Evolutionary conservation across 2,888 invertebrate species (phyloP).

Genomic region (Girardia tigrina): DNA sequence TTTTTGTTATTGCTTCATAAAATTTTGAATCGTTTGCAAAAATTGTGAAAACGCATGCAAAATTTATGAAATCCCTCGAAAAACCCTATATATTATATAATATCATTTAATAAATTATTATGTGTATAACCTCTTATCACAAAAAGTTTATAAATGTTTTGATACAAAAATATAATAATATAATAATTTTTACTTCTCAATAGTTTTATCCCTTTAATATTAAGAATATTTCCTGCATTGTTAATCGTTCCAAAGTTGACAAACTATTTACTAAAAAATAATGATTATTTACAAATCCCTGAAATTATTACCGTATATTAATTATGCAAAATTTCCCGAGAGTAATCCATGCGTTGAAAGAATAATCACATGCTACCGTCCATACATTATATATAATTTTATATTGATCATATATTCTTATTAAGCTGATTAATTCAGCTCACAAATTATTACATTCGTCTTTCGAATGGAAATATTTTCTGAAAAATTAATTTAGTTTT

Average conservation of each 20-base stretch:
- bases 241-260: no score
- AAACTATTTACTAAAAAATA: not conserved
- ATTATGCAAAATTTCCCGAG: not conserved
- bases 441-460: not conserved
- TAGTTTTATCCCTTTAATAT: not conserved
- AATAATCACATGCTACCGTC: not conserved
- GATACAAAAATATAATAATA: no score
- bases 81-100: no score
- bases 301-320: not conserved
- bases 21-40: no score
- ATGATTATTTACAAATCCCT: not conserved
- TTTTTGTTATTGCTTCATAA: no score
- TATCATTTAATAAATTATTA: no score
- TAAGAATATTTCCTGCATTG: not conserved
- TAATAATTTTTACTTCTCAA: not conserved
- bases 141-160: no score
- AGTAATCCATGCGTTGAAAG: not conserved
- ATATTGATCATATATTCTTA: not conserved
- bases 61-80: no score
- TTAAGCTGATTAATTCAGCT: not conserved
- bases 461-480: not conserved
- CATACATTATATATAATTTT: not conserved
- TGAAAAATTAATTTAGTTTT: no score
- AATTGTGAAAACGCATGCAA: no score
- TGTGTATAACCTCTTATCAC: no score